Percentiles rank a stretch among this genome's conserved stretches.
Conservation (phyloP, 1,140 invertebrate species). For the Diplogasteroides magnus region DNA sequence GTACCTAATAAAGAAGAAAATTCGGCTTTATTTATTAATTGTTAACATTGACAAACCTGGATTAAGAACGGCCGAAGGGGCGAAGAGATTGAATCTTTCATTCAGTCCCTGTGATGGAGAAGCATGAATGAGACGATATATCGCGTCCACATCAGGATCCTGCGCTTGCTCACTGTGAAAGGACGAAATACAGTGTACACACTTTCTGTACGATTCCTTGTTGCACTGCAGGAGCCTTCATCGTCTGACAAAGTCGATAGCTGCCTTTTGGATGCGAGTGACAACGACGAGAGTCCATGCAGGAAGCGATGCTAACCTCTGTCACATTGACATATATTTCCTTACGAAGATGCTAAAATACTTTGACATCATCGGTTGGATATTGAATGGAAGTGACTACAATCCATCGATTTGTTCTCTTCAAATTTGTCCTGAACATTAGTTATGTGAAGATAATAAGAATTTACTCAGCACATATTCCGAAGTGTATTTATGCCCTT, state of each 20-base stretch:
- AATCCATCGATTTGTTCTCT: no score
- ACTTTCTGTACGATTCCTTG: constrained; percentile 53
- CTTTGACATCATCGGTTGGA: no score
- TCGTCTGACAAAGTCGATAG: constrained; percentile 9
- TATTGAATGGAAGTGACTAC: no score
- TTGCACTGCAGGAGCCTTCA: constrained; percentile 43
- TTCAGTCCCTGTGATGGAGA: constrained; percentile 12
- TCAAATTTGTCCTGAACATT: no score
- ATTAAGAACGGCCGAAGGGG: constrained; percentile 19
- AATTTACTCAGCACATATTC: no score
- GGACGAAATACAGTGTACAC: background rate
- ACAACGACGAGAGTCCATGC: no score
- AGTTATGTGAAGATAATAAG: no score
- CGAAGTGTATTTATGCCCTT: no score
- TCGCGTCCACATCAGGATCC: constrained; percentile 56
- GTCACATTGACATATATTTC: no score
- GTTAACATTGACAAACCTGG: constrained; percentile 2
- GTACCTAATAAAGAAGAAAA: constrained; percentile 1
- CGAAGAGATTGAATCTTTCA: constrained; percentile 18
- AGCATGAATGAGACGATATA: constrained; percentile 43
- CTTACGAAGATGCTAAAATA: no score
- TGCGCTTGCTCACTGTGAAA: background rate
- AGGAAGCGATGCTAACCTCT: no score
- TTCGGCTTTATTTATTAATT: background rate
- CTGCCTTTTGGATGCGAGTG: constrained; percentile 5